Evolutionary conservation across 1,140 invertebrate species (phyloP).

Genomic region (Mamestra configurata): DNA sequence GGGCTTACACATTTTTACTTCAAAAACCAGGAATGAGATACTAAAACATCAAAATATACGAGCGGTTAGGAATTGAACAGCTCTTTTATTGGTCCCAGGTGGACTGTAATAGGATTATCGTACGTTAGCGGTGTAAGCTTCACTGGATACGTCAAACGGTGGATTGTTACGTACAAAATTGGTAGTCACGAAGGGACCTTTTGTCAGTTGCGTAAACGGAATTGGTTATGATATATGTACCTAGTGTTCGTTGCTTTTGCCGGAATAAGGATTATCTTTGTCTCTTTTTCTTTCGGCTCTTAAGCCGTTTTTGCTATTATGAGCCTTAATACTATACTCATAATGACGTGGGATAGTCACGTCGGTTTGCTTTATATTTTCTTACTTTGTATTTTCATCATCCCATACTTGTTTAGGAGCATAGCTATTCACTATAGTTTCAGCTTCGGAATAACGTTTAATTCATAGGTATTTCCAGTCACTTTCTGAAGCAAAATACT

Average conservation of each 20-base stretch:
- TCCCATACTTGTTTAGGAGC: no score
- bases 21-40: slow-evolving; percentile 10
- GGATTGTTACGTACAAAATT: slow-evolving; percentile 28
- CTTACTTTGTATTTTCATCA: no score
- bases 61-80: slow-evolving; percentile 37
- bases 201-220: slow-evolving; percentile 22
- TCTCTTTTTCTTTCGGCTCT: not conserved
- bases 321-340: not conserved
- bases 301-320: not conserved
- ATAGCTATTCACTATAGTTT: no score
- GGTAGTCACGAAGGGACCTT: slow-evolving; percentile 21
- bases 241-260: not conserved
- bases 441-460: not conserved
- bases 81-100: slow-evolving; percentile 58
- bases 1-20: not conserved
- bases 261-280: slow-evolving; percentile 8
- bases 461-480: not conserved
- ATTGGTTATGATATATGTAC: slow-evolving; percentile 3
- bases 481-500: not conserved
- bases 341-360: not conserved
- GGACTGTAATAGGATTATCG: slow-evolving; percentile 57
- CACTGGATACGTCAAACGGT: slow-evolving; percentile 30
- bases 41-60: slow-evolving; percentile 37
- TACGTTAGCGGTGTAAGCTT: slow-evolving; percentile 11
- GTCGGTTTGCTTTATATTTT: not conserved